A percentile compares a stretch with the other conserved stretches of the same genome.
Conservation (phyloP, 2,113 vertebrate genomes). For the Callocephalon fimbriatum region DNA sequence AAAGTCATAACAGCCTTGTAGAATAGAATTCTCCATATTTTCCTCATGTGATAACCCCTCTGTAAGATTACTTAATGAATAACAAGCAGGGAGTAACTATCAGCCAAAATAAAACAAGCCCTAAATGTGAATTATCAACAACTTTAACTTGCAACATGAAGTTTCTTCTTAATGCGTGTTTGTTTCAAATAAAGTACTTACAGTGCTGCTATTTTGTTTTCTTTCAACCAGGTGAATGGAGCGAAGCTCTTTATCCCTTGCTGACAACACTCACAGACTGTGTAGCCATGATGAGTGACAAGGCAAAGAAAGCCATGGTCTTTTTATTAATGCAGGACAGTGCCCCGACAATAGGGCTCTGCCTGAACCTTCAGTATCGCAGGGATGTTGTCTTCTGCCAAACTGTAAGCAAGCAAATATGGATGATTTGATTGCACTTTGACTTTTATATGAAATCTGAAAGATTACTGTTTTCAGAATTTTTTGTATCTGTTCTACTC, state of each 20-base stretch:
- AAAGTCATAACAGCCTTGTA: background rate
- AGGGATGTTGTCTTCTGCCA: conserved; percentile 98
- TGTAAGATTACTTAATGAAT: background rate
- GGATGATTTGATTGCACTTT: background rate
- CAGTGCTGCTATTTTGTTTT: background rate
- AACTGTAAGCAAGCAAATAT: conserved; percentile 82
- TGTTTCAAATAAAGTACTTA: background rate
- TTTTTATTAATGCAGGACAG: conserved; percentile 98
- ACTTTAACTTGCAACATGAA: background rate
- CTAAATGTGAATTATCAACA: background rate
- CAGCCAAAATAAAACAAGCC: background rate
- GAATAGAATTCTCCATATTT: background rate
- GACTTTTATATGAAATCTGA: background rate
- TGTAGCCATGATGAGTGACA: conserved; percentile 98
- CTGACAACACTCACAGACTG: conserved; percentile 96
- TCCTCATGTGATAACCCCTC: background rate
- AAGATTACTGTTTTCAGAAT: background rate
- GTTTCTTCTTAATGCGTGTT: background rate
- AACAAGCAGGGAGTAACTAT: background rate
- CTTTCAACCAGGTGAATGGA: conserved; percentile 90
- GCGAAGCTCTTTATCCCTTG: conserved; percentile 94
- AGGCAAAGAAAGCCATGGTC: conserved; percentile 96
- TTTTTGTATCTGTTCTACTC: background rate
- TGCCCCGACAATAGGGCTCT: conserved; percentile 91
- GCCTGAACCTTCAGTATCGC: conserved; percentile 93